Evolutionary conservation across 2,888 invertebrate species (phyloP).

Genomic region (Phoenoteleia sp.): DNA sequence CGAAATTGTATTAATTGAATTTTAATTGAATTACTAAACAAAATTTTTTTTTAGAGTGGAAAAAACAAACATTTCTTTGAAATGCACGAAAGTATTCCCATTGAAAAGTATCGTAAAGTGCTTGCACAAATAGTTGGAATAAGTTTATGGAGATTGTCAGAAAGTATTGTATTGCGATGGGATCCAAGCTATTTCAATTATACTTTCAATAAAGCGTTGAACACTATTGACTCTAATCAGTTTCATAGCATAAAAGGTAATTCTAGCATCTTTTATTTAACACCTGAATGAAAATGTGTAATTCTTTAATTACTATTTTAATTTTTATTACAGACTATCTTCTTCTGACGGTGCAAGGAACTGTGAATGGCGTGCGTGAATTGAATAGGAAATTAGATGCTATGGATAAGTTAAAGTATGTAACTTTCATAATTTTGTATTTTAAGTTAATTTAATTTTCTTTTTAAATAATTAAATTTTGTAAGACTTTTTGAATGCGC

Average conservation of each 20-base stretch:
- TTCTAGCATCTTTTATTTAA: neutral
- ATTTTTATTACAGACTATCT: slow-evolving; percentile 74
- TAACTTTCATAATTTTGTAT: slow-evolving; percentile 3
- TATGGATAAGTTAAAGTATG: slow-evolving; percentile 72
- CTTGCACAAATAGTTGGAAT: slow-evolving; percentile 81
- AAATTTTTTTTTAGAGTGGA: slow-evolving; percentile 65
- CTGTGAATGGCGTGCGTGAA: slow-evolving; percentile 56
- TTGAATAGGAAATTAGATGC: slow-evolving; percentile 64
- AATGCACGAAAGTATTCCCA: slow-evolving; percentile 38
- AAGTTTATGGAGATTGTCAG: slow-evolving; percentile 83
- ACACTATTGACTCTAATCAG: slow-evolving; percentile 71
- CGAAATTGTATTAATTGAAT: neutral
- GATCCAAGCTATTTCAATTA: slow-evolving; percentile 80
- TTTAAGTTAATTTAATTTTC: neutral
- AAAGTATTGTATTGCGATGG: slow-evolving; percentile 82
- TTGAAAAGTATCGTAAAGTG: slow-evolving; percentile 67
- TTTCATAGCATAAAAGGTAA: slow-evolving; percentile 76
- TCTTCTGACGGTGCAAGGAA: slow-evolving; percentile 75
- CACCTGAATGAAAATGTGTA: neutral
- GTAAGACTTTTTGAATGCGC: too few relatives aligned
- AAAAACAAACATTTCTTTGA: slow-evolving; percentile 47
- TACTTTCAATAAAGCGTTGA: slow-evolving; percentile 76
- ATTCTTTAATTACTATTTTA: neutral
- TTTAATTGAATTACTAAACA: too few relatives aligned
- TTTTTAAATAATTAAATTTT: neutral